Evolutionary conservation across 2,113 vertebrate genomes (phyloP), one percentile per base, ranked within the genome.

Genomic region (Haliaeetus leucogaster): DNA sequence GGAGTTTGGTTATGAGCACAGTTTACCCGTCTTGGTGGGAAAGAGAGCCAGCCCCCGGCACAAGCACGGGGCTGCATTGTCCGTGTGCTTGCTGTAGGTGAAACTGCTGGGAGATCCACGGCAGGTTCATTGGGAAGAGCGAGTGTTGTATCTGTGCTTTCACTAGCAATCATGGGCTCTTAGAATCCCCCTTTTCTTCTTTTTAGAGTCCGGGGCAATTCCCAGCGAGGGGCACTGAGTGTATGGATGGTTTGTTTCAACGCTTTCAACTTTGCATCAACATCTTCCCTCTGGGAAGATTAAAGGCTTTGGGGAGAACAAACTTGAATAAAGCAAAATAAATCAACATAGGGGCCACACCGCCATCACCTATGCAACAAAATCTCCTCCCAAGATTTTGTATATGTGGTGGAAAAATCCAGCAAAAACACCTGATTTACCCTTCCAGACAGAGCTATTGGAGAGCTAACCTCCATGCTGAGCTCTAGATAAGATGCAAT

Each of bases 1-100:
- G 34, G 25, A 58, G 30, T 6, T 16, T 52, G 40, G 27, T 16
- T 15, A 58, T 16, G 48, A 36, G 38, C 23, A 16, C 29, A 26
- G 25, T 29, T 95, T 38, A 7, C 67, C 32, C 13, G 3, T 16
- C 52, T 17, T 3, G 32, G 40, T 42, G 20, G 10, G 21, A 62
- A 68, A 67, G 34, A 62, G 16, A 53, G 3, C 27, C 52, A 91
- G 63, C 23, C 43, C 10, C 19, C 3, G 2, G 72, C 34, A 81
- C 45, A 50, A 58, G 17, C 63, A 61, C 0, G 0, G 40, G 40
- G 23, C 72, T 65, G 63, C 53, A 9, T 6, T 16, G 13, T 22
- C 67, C 58, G 1, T 12, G 42, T 18, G 18, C 59, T 58, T 27
- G n/a, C 27, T 55, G 55, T 9, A 11, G 20, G 7, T 18, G 20